Evolutionary conservation across 2,888 invertebrate species (phyloP).

Genomic region (Synergus gifuensis): DNA sequence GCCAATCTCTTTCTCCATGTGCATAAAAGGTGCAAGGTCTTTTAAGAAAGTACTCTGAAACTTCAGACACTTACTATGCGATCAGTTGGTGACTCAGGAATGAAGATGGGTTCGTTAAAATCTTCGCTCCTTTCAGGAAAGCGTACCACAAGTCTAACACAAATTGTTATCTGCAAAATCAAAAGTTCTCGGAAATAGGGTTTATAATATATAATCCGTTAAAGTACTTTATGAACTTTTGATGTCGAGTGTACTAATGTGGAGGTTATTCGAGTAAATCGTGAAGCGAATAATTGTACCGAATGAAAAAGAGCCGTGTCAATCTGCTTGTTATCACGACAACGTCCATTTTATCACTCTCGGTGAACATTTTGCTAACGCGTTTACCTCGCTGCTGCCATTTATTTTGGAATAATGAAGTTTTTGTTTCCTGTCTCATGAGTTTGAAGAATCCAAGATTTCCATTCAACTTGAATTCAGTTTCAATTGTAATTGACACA

Average conservation of each 20-base stretch:
- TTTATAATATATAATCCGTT: constrained; percentile 23
- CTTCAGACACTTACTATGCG: not conserved
- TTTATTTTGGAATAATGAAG: constrained; percentile 58
- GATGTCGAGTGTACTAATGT: constrained; percentile 28
- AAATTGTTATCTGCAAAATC: too few species aligned
- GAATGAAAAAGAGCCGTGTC: not conserved
- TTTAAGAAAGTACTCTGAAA: not conserved
- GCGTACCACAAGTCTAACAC: too few species aligned
- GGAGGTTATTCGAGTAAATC: constrained; percentile 37
- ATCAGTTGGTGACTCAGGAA: too few species aligned
- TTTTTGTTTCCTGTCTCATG: not conserved
- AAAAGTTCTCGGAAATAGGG: not conserved
- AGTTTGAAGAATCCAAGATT: too few species aligned
- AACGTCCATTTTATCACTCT: constrained; percentile 51
- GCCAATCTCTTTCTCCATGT: not conserved
- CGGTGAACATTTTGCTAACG: constrained; percentile 39
- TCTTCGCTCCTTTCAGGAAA: too few species aligned
- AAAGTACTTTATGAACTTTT: constrained; percentile 14
- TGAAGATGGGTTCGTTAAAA: too few species aligned
- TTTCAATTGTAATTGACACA: too few species aligned
- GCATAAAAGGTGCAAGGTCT: not conserved
- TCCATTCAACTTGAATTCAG: too few species aligned
- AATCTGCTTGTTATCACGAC: constrained; percentile 49
- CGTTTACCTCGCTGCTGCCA: constrained; percentile 33
- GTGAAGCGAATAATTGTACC: constrained; percentile 7